A percentile compares a stretch with the other conserved stretches of the same genome.
phyloP scores from a whole-genome alignment of 2,113 vertebrate species.

The Tetraodon nigroviridis region DNA sequence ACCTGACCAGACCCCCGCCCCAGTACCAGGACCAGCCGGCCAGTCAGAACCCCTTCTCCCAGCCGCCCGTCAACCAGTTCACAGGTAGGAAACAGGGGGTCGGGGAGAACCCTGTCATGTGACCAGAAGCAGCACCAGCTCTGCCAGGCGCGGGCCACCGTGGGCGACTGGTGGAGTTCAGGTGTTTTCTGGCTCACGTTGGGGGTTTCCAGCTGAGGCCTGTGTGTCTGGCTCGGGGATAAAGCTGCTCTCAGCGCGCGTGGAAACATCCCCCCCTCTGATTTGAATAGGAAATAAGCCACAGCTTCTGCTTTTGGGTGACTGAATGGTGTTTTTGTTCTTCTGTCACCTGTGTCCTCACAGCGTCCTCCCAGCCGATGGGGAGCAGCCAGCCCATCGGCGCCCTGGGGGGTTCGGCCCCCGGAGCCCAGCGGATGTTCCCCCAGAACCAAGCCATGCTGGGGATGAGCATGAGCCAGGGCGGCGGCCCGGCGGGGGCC shows the following conservation, averaged over 20 bases:
- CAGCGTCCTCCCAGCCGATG: constrained; percentile 83
- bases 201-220: no score
- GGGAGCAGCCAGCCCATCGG: constrained; percentile 2
- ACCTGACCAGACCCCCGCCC: constrained; percentile 89
- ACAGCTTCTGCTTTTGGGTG: neutral
- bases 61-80: constrained; percentile 83
- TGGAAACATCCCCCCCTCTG: constrained; percentile 40
- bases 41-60: constrained; percentile 83
- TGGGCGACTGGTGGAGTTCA: no score
- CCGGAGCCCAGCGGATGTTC: constrained; percentile 84
- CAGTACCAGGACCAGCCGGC: constrained; percentile 90
- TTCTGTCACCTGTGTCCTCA: constrained; percentile 20
- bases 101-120: neutral
- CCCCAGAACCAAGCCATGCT: constrained; percentile 84
- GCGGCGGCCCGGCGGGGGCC: constrained; percentile 66
- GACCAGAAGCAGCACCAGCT: no score
- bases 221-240: no score
- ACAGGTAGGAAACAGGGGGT: constrained; percentile 68
- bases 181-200: no score
- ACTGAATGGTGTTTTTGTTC: constrained; percentile 1
- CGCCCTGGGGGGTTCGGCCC: constrained; percentile 78
- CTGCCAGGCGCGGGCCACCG: constrained; percentile 14
- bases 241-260: neutral
- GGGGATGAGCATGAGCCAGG: constrained; percentile 79
- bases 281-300: constrained; percentile 56